phyloP scores from a whole-genome alignment of 2,888 invertebrate species.

The Eilema sororculum region DNA sequence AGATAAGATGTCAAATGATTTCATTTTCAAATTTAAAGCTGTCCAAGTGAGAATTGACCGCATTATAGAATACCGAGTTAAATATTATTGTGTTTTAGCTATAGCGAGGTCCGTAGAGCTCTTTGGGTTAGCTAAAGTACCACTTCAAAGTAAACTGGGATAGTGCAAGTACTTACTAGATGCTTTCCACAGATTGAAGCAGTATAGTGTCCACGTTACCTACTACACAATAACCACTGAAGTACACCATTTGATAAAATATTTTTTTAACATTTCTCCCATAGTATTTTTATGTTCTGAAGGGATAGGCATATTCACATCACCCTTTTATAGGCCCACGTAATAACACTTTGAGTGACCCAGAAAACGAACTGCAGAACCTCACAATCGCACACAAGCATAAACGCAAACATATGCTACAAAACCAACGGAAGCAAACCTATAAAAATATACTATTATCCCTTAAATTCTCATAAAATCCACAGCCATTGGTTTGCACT shows the following conservation, averaged over 20 bases:
- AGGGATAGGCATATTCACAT: not conserved
- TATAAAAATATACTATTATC: not conserved
- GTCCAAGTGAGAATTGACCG: not conserved
- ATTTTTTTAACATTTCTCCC: not conserved
- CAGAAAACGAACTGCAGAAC: not conserved
- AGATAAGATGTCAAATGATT: not conserved
- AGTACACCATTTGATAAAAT: not conserved
- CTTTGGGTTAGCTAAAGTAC: not conserved
- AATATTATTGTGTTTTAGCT: not conserved
- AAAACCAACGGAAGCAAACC: not conserved
- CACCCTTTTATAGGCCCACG: not conserved
- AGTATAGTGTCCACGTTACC: not conserved
- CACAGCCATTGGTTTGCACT: slow-evolving; percentile 4
- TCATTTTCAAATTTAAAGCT: not conserved
- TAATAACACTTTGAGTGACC: not conserved
- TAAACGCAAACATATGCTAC: not conserved
- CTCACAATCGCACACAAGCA: not conserved
- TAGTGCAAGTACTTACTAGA: not conserved
- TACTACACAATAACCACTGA: not conserved
- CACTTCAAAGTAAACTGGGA: not conserved
- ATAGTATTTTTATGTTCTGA: too few relatives aligned
- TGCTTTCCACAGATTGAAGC: not conserved
- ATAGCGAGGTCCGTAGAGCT: not conserved
- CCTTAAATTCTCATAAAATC: slow-evolving; percentile 5
- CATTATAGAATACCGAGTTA: slow-evolving; percentile 1